Base-by-base conservation (phyloP, 2,888 invertebrate genomes). In the Choreutis nemorana region DNA sequence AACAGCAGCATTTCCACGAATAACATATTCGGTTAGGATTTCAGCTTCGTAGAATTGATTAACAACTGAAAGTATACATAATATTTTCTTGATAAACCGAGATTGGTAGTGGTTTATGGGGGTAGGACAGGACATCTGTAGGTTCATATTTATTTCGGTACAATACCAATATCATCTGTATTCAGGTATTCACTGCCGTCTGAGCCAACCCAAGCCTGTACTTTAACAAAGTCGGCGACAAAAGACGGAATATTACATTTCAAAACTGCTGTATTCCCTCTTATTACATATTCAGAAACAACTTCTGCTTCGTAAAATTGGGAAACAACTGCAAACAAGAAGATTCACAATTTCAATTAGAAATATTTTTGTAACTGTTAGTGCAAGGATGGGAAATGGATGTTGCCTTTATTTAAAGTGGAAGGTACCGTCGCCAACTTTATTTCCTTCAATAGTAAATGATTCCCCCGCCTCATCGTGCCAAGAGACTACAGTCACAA, bases 171-270 rank as follows among this genome's bases (percentile, higher is more conserved):
- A 64, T 87, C 83, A 50, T 82, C 81, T 48, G 84, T 81, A 43
- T 85, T 85, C 53, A 85, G 79, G 66, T 87, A 91, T 67, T 87
- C 85, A 47, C 86, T 83, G 42, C 83, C 85, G 44, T 83, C 82
- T 33, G 83, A 83, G 50, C 82, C 79, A 39, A 83, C 71, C 93
- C 93, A 94, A 39, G 90, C 87, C 59, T 90, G 88, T 29, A 96
- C 94, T 60, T 87, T 87, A 29, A 96, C 91, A 71, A 94, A 95
- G 79, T 95, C 94, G 24, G 91, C 88, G 33, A 93, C 91, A 65
- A 93, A 94, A 40, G 91, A 91, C 14, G 94, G 93, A 50, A 94
- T 92, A 53, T 90, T 91, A 75, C 93, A 94, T 67, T 92, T 92
- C 25, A 94, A 75, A 32, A 93, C 89, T 7, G 92, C 93, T 15